A percentile compares a stretch with the other conserved stretches of the same genome.
Evolutionary conservation across 2,797 vertebrate species (phyloP).

Genomic region (Pseudomugil gertrudae): DNA sequence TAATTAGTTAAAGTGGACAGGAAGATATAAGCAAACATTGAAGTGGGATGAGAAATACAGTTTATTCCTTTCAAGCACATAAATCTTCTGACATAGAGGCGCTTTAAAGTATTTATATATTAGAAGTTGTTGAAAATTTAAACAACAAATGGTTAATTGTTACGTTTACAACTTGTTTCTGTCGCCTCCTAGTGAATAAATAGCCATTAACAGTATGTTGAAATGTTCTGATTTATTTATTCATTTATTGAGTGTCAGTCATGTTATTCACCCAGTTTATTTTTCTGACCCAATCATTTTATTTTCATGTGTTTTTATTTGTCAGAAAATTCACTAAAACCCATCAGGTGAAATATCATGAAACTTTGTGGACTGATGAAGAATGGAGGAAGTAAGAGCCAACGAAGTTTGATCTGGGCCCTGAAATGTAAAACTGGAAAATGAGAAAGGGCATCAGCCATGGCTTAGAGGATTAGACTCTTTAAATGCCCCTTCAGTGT

Average conservation of each 20-base stretch:
- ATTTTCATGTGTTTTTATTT: not conserved
- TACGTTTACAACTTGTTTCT: conserved; percentile 6
- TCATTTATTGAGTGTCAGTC: not conserved
- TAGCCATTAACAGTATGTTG: not conserved
- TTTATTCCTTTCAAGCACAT: not conserved
- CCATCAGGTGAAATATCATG: not conserved
- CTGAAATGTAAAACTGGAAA: not conserved
- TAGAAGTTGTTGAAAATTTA: too few species aligned
- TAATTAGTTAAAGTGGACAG: too few species aligned
- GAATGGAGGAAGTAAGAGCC: not conserved
- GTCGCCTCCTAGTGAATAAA: conserved; percentile 17
- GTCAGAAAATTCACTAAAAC: not conserved
- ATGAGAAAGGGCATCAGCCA: not conserved
- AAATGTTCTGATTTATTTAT: not conserved
- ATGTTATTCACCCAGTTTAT: not conserved
- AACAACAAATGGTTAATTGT: too few species aligned
- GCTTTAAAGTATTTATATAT: too few species aligned
- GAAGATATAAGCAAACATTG: not conserved
- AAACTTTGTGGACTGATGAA: not conserved
- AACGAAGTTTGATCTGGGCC: not conserved
- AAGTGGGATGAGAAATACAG: not conserved
- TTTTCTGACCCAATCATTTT: not conserved
- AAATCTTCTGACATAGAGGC: too few species aligned
- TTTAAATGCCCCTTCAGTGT: not conserved
- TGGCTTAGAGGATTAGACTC: not conserved